A percentile compares a stretch with the other conserved stretches of the same genome.
These are phyloP conservation scores for Hypselothyrea guttata DNA, from an alignment of 2,888 invertebrate species.

Conservation along the genomic window DNA sequence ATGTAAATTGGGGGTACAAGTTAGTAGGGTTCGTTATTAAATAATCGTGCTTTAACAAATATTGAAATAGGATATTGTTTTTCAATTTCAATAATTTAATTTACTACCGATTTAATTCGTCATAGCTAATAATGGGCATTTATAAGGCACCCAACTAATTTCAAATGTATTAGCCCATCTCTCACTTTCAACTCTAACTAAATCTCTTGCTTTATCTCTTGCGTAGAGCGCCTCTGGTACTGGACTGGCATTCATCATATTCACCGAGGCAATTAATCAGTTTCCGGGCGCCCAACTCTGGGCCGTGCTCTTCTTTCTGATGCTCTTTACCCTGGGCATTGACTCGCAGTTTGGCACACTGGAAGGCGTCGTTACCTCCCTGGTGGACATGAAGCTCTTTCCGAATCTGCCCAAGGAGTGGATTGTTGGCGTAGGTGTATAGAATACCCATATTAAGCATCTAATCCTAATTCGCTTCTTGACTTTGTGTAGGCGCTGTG, in stretches of 20 bases:
- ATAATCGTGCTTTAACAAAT: too few species aligned
- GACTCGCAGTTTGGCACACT: constrained; percentile 98
- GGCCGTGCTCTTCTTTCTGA: constrained; percentile 97
- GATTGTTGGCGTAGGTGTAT: constrained; percentile 87
- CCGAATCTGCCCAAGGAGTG: constrained; percentile 95
- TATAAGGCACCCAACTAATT: too few species aligned
- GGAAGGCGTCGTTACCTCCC: constrained; percentile 97
- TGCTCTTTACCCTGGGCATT: constrained; percentile 97
- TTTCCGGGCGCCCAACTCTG: constrained; percentile 98
- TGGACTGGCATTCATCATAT: constrained; percentile 97
- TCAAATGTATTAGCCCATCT: too few species aligned
- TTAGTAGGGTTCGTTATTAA: too few species aligned
- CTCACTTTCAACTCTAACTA: too few species aligned
- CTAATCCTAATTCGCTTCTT: background rate
- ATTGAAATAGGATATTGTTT: too few species aligned
- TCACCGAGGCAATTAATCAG: constrained; percentile 98
- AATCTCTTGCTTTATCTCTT: too few species aligned
- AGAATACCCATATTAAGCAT: too few species aligned
- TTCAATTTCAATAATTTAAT: too few species aligned
- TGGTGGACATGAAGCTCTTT: constrained; percentile 97
- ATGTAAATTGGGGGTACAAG: too few species aligned
- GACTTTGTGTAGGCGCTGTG: constrained; percentile 84
- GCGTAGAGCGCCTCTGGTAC: constrained; percentile 96
- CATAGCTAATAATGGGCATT: too few species aligned
- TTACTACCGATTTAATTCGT: too few species aligned